These are phyloP conservation scores for Cheilosia variabilis DNA, from an alignment of 2,888 invertebrate species.

Conservation along the genomic window DNA sequence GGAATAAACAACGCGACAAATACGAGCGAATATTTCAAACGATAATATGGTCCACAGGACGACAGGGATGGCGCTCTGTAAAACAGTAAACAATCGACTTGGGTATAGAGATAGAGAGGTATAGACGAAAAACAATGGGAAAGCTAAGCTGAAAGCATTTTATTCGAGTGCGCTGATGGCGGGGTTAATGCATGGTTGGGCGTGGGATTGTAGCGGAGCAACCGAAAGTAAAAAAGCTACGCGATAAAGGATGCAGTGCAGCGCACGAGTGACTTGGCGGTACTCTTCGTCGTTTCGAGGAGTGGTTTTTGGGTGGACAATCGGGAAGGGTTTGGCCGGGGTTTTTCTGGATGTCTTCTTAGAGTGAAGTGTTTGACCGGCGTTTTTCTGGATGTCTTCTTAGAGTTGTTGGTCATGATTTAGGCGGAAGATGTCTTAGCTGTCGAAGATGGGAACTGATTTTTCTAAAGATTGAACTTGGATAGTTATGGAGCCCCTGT, in stretches of 20 bases:
- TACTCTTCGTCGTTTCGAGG: not conserved
- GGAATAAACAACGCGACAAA: slow-evolving; percentile 7
- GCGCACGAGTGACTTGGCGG: not conserved
- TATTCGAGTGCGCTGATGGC: slow-evolving; percentile 14
- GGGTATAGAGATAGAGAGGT: not conserved
- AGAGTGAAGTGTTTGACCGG: not conserved
- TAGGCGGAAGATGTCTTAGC: no score
- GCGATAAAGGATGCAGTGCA: not conserved
- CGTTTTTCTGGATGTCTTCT: not conserved
- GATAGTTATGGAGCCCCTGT: no score
- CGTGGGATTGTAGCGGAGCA: not conserved
- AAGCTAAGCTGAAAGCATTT: slow-evolving; percentile 38
- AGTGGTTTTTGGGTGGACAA: not conserved
- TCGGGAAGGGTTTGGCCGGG: not conserved
- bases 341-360: no score
- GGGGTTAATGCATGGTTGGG: not conserved
- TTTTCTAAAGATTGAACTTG: no score
- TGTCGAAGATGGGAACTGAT: no score
- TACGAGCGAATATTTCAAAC: slow-evolving; percentile 6
- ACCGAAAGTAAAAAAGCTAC: not conserved
- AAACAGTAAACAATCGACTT: slow-evolving; percentile 41
- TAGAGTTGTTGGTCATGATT: no score
- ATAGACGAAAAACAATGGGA: not conserved
- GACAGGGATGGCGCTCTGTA: slow-evolving; percentile 7
- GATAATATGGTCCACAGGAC: slow-evolving; percentile 14